These are phyloP conservation scores for Gobio gobio DNA, from an alignment of 2,113 vertebrate genomes.

Conservation along the genomic window DNA sequence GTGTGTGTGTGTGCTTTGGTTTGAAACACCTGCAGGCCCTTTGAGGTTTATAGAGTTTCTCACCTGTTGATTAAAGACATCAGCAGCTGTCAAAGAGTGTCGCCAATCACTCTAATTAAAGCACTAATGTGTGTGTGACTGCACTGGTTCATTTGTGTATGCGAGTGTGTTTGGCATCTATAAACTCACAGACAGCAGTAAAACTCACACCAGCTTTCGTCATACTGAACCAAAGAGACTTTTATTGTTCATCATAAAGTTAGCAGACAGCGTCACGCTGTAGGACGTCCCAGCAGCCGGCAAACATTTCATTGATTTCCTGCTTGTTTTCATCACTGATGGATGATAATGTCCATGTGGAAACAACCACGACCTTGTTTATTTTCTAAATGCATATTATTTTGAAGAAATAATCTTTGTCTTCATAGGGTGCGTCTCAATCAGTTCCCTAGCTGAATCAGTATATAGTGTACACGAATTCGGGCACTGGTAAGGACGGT, in stretches of 20 bases:
- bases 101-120: conserved; percentile 17
- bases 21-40: conserved; percentile 35
- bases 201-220: conserved; percentile 29
- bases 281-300: neutral
- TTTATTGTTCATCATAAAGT: conserved; percentile 42
- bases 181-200: conserved; percentile 43
- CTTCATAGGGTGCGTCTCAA: too few relatives aligned
- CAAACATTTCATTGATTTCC: neutral
- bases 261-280: conserved; percentile 38
- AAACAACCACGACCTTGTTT: neutral
- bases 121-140: conserved; percentile 26
- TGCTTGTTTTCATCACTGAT: conserved; percentile 1
- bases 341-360: neutral
- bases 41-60: conserved; percentile 37
- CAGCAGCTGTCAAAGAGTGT: neutral
- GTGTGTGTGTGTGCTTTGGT: conserved; percentile 39
- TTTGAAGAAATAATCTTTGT: neutral
- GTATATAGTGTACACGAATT: too few relatives aligned
- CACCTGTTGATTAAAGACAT: conserved; percentile 16
- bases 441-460: too few relatives aligned
- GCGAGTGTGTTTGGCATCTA: conserved; percentile 25
- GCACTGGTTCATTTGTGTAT: conserved; percentile 20
- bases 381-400: neutral
- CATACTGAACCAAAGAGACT: conserved; percentile 5
- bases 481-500: too few relatives aligned